Evolutionary conservation across 1,140 invertebrate species (phyloP).

Genomic region (Pseudomyrmex sp.): DNA sequence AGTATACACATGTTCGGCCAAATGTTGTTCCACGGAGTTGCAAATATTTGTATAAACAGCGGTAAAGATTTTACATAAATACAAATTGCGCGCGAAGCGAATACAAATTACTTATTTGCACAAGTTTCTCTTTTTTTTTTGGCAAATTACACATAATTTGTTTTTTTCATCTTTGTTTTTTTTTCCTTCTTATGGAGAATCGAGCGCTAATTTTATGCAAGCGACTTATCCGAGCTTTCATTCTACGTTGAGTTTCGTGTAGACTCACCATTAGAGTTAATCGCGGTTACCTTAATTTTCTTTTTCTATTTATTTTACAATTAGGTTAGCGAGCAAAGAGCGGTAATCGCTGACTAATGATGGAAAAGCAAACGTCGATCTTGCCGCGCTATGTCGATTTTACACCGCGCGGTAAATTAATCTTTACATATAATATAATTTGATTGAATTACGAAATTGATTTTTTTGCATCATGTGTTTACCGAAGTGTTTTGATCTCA

Average conservation of each 20-base stretch:
- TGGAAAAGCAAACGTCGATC: neutral
- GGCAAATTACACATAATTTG: too few species aligned
- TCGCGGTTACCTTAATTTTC: neutral
- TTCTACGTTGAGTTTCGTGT: neutral
- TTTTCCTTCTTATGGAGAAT: neutral
- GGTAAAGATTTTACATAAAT: neutral
- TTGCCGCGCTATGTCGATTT: neutral
- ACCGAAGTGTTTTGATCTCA: neutral
- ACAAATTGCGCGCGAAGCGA: neutral
- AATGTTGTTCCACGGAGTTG: neutral
- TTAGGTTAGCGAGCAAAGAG: neutral
- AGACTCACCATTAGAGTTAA: slow-evolving; percentile 8
- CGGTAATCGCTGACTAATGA: slow-evolving; percentile 16
- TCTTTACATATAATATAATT: neutral
- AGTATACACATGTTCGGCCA: neutral
- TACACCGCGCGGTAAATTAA: neutral
- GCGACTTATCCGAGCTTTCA: neutral
- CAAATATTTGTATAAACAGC: neutral
- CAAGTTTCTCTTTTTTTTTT: too few species aligned
- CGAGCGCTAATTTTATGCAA: neutral
- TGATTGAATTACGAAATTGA: too few species aligned
- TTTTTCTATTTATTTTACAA: slow-evolving; percentile 25
- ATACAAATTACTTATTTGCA: neutral
- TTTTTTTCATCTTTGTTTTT: slow-evolving; percentile 7
- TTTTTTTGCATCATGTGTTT: neutral